Evolutionary conservation across 2,797 vertebrate species (phyloP).

Genomic region (Acropternis orthonyx): DNA sequence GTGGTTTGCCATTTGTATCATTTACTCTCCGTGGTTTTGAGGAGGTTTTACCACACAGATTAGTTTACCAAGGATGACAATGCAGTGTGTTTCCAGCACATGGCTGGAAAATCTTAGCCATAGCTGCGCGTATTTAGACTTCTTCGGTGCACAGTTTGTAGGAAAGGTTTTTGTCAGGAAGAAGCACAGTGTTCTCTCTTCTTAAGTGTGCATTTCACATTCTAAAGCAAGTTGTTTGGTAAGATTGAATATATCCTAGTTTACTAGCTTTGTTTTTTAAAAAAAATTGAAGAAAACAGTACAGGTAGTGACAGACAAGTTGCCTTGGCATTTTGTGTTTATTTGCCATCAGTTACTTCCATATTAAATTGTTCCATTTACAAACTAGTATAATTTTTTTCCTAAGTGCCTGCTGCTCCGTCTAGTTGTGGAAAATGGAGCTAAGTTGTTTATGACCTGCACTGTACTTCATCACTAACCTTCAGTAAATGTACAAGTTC

Average conservation of each 20-base stretch:
- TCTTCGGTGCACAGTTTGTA: background rate
- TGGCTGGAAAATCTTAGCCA: background rate
- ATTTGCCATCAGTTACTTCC: conserved; percentile 9
- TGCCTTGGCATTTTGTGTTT: background rate
- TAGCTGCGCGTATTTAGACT: background rate
- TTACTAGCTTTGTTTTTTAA: conserved; percentile 13
- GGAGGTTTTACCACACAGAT: background rate
- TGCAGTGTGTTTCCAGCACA: background rate
- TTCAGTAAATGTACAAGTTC: conserved; percentile 21
- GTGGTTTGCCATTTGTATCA: background rate
- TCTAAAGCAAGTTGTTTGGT: background rate
- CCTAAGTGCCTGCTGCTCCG: background rate
- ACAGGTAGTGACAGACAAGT: background rate
- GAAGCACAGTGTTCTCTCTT: background rate
- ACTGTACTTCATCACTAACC: conserved; percentile 15
- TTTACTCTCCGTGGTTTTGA: background rate
- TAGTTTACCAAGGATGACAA: background rate
- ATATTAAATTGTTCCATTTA: conserved; percentile 38
- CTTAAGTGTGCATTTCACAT: background rate
- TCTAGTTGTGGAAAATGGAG: conserved; percentile 24
- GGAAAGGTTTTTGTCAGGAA: background rate
- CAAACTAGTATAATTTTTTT: background rate
- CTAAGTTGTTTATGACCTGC: conserved; percentile 22
- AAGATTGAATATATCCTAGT: conserved; percentile 20
- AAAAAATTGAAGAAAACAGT: background rate